Evolutionary conservation across 2,888 invertebrate species (phyloP).

Genomic region (Odontothrips loti): DNA sequence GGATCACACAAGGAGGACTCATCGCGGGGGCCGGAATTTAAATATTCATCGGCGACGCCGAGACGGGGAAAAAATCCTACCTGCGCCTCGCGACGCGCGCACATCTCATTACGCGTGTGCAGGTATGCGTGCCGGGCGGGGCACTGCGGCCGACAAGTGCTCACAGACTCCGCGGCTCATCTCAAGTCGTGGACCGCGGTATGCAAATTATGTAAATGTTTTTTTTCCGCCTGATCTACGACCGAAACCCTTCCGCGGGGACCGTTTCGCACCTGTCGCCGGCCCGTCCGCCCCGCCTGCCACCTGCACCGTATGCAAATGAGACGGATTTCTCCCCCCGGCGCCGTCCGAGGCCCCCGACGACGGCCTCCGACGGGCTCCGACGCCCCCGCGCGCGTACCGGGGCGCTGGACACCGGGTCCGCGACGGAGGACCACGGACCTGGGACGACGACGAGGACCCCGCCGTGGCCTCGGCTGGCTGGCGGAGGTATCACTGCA

Average conservation of each 20-base stretch:
- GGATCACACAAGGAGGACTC: background rate
- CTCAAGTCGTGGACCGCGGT: background rate
- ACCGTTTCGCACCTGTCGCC: conserved; percentile 6
- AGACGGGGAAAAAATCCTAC: background rate
- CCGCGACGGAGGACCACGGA: background rate
- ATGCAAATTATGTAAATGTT: conserved; percentile 19
- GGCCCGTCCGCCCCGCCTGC: background rate
- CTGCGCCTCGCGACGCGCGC: background rate
- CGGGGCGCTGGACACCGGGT: background rate
- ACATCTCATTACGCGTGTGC: background rate
- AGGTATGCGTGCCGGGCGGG: background rate
- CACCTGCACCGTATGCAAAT: conserved; percentile 24
- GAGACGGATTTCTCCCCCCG: background rate
- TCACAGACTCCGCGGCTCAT: background rate
- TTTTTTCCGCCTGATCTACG: background rate
- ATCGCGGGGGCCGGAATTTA: background rate
- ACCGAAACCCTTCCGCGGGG: background rate
- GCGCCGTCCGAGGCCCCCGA: background rate
- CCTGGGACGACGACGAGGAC: background rate
- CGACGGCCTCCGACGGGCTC: background rate
- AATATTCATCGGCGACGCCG: background rate
- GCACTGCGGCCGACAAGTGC: background rate
- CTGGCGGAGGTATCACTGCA: background rate
- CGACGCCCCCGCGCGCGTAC: background rate
- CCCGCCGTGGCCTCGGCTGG: background rate